A percentile compares a stretch with the other conserved stretches of the same genome.
phyloP scores from a whole-genome alignment of 2,888 invertebrate species.

The Schizotus pectinicornis region DNA sequence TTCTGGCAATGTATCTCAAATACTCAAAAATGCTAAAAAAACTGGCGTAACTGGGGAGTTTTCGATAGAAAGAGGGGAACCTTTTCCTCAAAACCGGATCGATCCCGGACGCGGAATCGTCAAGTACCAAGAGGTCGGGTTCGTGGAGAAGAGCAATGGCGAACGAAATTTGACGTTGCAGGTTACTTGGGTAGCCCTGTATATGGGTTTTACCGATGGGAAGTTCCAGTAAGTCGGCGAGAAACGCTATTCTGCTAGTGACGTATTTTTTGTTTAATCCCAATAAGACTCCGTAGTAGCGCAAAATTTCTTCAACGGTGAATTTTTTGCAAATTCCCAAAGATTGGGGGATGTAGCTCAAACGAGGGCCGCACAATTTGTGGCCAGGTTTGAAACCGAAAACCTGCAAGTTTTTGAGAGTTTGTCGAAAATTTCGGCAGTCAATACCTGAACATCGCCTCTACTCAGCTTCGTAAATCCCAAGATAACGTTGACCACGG shows the following conservation, averaged over 20 bases:
- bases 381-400: constrained; percentile 1
- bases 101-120: background rate
- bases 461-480: constrained; percentile 27
- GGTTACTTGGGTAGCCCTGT: background rate
- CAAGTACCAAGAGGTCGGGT: background rate
- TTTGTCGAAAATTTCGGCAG: no score
- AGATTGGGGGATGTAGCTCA: constrained; percentile 4
- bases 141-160: constrained; percentile 1
- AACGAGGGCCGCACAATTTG: background rate
- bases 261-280: background rate
- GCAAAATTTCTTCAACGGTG: background rate
- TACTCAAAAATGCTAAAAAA: no score
- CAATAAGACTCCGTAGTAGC: constrained; percentile 2
- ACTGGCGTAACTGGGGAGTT: no score
- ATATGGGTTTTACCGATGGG: background rate
- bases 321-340: background rate
- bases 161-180: background rate
- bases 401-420: constrained; percentile 9
- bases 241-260: background rate
- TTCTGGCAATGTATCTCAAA: no score
- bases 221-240: background rate
- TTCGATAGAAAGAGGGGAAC: no score
- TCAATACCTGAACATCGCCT: constrained; percentile 22
- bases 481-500: constrained; percentile 33
- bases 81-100: background rate